Evolutionary conservation across 2,113 vertebrate species (phyloP).

Genomic region (Podiceps cristatus): DNA sequence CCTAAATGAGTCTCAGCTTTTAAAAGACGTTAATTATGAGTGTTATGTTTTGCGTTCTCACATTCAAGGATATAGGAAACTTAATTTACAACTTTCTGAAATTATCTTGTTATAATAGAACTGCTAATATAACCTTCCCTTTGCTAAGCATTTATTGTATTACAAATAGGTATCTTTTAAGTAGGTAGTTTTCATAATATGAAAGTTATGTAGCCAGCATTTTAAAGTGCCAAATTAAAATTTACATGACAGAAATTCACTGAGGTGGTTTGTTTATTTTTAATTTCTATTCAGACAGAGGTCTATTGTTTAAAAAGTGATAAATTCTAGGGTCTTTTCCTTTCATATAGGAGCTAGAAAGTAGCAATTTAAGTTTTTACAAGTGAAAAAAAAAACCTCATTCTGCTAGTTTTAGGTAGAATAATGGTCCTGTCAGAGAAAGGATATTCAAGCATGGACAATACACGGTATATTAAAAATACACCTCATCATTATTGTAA

Average conservation of each 20-base stretch:
- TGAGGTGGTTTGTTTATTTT: not conserved
- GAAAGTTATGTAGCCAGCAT: not conserved
- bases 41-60: not conserved
- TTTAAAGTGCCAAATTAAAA: not conserved
- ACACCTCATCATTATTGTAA: constrained; percentile 18
- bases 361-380: not conserved
- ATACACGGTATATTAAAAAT: not conserved
- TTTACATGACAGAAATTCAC: not conserved
- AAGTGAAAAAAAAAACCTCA: not conserved
- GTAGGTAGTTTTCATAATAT: not conserved
- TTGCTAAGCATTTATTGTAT: not conserved
- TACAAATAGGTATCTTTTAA: not conserved
- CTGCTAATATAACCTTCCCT: not conserved
- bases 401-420: not conserved
- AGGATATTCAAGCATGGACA: constrained; percentile 21
- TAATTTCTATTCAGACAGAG: not conserved
- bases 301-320: not conserved
- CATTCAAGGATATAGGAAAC: not conserved
- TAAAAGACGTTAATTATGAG: not conserved
- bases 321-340: not conserved
- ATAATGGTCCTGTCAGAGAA: constrained; percentile 27
- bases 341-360: not conserved
- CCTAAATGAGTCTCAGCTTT: no score
- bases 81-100: not conserved
- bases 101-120: not conserved